These are phyloP conservation scores for Melanostigma gelatinosum DNA, from an alignment of 2,113 vertebrate genomes.

Conservation along the genomic window DNA sequence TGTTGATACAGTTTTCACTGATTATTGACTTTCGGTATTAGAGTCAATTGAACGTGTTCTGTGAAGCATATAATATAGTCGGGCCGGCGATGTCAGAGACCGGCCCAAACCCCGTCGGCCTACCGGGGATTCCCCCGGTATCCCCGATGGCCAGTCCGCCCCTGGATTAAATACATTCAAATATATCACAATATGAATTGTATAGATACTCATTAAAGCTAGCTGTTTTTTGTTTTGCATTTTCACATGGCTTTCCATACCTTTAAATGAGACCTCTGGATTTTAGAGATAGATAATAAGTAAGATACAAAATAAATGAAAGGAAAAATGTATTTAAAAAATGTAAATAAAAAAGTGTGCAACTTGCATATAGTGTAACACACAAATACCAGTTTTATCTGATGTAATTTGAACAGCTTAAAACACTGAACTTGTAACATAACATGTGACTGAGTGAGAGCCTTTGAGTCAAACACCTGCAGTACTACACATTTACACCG, in stretches of 20 bases:
- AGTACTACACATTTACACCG: conserved; percentile 39
- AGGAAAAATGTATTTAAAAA: neutral
- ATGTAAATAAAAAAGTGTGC: neutral
- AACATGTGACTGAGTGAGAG: conserved; percentile 17
- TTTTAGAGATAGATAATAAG: neutral
- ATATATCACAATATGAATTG: neutral
- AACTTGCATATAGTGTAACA: neutral
- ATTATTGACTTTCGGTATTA: too few relatives aligned
- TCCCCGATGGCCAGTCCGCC: too few relatives aligned
- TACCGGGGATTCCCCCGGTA: too few relatives aligned
- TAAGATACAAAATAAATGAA: neutral
- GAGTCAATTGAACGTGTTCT: too few relatives aligned
- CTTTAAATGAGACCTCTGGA: neutral
- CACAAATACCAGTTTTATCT: neutral
- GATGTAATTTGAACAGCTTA: neutral
- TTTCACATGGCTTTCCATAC: neutral
- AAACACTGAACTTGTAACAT: conserved; percentile 1
- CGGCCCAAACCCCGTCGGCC: too few relatives aligned
- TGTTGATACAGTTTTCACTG: too few relatives aligned
- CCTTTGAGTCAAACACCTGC: conserved; percentile 54
- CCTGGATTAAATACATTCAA: neutral
- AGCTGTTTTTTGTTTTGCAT: neutral
- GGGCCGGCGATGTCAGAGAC: too few relatives aligned
- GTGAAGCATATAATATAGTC: too few relatives aligned
- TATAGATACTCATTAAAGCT: neutral